Conservation (phyloP, 1,140 invertebrate genomes). For the Himalopsyche phryganea region DNA sequence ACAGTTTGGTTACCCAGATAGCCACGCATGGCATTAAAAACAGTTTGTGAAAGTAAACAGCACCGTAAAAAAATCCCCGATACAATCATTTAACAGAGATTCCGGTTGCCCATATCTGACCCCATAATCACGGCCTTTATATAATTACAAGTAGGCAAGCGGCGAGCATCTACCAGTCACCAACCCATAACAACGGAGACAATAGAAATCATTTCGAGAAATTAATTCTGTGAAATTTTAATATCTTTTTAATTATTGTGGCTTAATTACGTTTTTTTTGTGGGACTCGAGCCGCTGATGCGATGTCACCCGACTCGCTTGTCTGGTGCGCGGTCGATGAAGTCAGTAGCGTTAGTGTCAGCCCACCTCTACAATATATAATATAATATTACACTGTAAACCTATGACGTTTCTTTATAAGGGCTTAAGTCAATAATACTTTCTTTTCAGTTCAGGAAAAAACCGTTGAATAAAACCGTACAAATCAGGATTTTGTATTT, state of each 20-base stretch:
- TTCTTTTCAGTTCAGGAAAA: too few species aligned
- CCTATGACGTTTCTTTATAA: too few species aligned
- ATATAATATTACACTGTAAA: too few species aligned
- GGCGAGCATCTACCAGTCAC: not conserved
- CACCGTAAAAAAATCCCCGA: constrained; percentile 10
- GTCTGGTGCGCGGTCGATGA: too few species aligned
- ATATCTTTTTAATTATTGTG: constrained; percentile 29
- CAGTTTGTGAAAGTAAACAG: constrained; percentile 27
- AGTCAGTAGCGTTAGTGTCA: too few species aligned
- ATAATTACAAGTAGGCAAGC: not conserved
- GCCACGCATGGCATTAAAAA: too few species aligned
- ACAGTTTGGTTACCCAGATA: too few species aligned
- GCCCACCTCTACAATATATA: too few species aligned
- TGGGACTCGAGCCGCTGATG: not conserved
- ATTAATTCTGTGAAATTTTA: constrained; percentile 29
- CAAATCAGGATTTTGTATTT: too few species aligned
- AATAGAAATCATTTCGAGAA: constrained; percentile 24
- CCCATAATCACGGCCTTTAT: constrained; percentile 16
- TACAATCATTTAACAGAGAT: constrained; percentile 21
- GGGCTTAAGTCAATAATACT: too few species aligned
- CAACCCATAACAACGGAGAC: constrained; percentile 1
- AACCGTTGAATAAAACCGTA: too few species aligned
- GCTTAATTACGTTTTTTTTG: constrained; percentile 19
- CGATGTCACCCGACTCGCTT: constrained; percentile 9
- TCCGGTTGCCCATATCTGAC: constrained; percentile 17